Evolutionary conservation across 64 coral and sea anemone genomes (phyloP).

Genomic region (Dendrophyllia cribrosa): DNA sequence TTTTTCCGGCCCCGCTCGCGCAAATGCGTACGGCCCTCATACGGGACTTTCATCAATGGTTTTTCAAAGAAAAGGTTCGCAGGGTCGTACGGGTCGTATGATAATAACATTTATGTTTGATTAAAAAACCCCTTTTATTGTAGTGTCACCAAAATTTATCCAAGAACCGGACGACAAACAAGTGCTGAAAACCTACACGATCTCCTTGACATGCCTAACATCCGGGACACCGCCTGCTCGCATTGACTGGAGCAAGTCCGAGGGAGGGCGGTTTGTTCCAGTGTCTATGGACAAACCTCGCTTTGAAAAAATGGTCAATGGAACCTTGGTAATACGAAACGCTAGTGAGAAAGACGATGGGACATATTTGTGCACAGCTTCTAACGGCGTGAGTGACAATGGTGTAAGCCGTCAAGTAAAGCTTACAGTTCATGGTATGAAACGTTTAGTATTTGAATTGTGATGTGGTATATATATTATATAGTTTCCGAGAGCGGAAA

Average conservation of each 20-base stretch:
- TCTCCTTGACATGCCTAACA: constrained; percentile 70
- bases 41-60: too few species aligned
- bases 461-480: too few species aligned
- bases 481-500: too few species aligned
- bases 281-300: constrained; percentile 61
- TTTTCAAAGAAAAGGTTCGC: too few species aligned
- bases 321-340: constrained; percentile 86
- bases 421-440: constrained; percentile 86
- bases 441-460: neutral
- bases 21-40: too few species aligned
- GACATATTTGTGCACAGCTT: constrained; percentile 63
- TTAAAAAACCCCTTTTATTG: neutral
- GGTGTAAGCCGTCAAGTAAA: constrained; percentile 46
- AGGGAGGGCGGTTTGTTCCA: constrained; percentile 23
- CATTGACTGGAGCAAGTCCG: constrained; percentile 78
- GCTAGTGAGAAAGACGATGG: constrained; percentile 73
- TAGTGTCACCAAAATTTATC: constrained; percentile 80
- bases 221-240: constrained; percentile 81
- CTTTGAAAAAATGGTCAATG: constrained; percentile 76
- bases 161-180: constrained; percentile 64
- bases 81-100: too few species aligned
- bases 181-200: constrained; percentile 71
- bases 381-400: constrained; percentile 61
- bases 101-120: too few species aligned
- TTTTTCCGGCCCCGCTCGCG: too few species aligned